phyloP scores from a whole-genome alignment of 2,113 vertebrate genomes.

The Mesocricetus auratus region DNA sequence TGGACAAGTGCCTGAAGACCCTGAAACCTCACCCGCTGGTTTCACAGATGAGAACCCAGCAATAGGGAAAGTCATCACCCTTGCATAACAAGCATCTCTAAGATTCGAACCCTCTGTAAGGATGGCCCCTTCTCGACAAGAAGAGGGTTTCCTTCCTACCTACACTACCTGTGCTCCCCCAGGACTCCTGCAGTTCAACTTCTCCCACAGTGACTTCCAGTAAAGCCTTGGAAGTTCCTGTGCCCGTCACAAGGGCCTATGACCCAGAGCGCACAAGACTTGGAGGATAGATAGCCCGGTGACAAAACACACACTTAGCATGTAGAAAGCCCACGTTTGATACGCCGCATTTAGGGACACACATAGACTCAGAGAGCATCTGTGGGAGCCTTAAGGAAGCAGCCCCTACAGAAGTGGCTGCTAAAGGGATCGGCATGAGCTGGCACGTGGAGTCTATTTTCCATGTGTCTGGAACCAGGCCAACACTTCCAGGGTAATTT shows the following conservation, averaged over 20 bases:
- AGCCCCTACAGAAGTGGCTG: not conserved
- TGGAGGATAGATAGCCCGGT: not conserved
- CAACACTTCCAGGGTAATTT: slow-evolving; percentile 72
- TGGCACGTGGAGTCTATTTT: slow-evolving; percentile 62
- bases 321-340: not conserved
- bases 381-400: not conserved
- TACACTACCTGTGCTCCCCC: not conserved
- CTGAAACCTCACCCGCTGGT: not conserved
- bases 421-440: slow-evolving; percentile 20
- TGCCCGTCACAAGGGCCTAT: not conserved
- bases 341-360: not conserved
- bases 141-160: not conserved
- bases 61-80: not conserved
- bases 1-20: not conserved
- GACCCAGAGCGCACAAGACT: too few relatives aligned
- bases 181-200: not conserved
- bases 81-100: not conserved
- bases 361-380: not conserved
- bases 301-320: not conserved
- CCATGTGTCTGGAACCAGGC: slow-evolving; percentile 71
- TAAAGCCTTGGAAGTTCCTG: not conserved
- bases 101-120: not conserved
- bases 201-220: not conserved
- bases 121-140: too few relatives aligned
- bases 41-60: not conserved